Evolutionary conservation across 2,888 invertebrate species (phyloP), one percentile per base, ranked within the genome.

Genomic region (Aphrophora alni): DNA sequence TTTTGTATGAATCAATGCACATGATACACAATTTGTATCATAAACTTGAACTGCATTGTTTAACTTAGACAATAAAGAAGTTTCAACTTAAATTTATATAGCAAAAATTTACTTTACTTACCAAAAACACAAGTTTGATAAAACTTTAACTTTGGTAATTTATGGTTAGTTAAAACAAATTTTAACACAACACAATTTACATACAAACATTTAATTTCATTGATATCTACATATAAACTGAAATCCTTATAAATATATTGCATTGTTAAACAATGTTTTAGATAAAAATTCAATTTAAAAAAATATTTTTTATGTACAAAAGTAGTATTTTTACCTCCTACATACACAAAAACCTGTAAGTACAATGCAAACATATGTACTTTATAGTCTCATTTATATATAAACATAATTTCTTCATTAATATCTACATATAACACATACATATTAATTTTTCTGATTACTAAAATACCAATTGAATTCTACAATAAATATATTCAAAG

Each of bases 201-300:
- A 71, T 78, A 78, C 71, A 78, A 78, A 78, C 78, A 78, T 78
- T 72, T 78, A 78, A 51, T 78, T 51, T 4, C 1, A 44, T 38
- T 72, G 26, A 27, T 78, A 78, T 78, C 72, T 78, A 78, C 78
- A 78, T 44, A 44, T 59, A 14, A 59, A 59, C 5, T 59, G 10
- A 59, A 59, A 21, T 44, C 70, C 78, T 78, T 72, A 78, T 59
- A 78, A 78, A 33, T 33, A 51, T 72, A 71, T 26, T 77, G 38
- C 59, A 59, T 59, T 59, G 59, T 59, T 59, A 21, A 21, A 59
- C 59, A 59, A 59, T 21, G 21, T 21, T 59, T 59, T 21, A 21
- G 21, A 59, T 2, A 21, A 59, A 33, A 33, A 5, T 33, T 33
- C 33, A 3, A 33, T 5, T n/a, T 59, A 21, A 44, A 44, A 44